Conservation (phyloP, 92 coral and sea anemone genomes). For the Hydrozoanthus gracilis region DNA sequence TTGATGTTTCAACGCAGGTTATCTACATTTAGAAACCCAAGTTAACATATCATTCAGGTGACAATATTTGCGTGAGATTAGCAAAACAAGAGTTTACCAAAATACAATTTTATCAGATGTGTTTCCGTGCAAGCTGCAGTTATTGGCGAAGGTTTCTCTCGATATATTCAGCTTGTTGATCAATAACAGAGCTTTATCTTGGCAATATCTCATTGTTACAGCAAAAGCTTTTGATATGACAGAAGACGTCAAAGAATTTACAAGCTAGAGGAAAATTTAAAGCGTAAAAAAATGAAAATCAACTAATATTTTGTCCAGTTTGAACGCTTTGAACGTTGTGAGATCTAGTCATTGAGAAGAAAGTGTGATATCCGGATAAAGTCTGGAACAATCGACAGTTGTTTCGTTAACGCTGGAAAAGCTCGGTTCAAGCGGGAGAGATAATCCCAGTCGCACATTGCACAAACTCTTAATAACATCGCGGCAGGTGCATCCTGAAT, state of each 20-base stretch:
- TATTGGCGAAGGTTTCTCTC: neutral
- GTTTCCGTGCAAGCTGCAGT: neutral
- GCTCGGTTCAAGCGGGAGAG: neutral
- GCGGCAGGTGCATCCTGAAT: constrained; percentile 1
- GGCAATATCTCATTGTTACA: neutral
- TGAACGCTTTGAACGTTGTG: neutral
- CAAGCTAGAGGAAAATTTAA: neutral
- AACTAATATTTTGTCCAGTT: neutral
- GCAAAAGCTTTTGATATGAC: neutral
- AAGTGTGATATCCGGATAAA: neutral
- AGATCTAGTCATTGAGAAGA: neutral
- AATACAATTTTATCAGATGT: neutral
- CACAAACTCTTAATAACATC: neutral
- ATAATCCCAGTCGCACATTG: neutral
- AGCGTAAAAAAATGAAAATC: constrained; percentile 1
- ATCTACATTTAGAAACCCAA: neutral
- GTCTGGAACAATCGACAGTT: neutral
- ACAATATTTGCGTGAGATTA: neutral
- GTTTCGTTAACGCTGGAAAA: neutral
- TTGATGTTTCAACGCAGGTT: neutral
- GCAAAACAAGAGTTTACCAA: constrained; percentile 1
- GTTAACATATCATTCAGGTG: neutral
- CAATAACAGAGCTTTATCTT: neutral
- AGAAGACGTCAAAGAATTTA: neutral
- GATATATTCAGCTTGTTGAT: neutral